Conservation (phyloP, 2,888 invertebrate genomes). For the Poecilus cupreus region DNA sequence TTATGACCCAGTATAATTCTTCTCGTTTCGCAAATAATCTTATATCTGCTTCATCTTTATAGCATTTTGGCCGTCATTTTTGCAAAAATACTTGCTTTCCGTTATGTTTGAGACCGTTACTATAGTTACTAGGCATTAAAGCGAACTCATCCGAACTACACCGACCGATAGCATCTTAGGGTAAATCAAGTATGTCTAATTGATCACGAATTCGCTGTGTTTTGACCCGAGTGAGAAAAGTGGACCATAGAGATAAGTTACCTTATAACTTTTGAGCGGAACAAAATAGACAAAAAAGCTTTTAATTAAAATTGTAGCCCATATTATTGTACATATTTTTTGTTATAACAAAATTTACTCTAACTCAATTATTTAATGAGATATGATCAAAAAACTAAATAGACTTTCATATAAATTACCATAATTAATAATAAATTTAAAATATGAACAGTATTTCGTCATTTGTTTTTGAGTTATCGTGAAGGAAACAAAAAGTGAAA, state of each 20-base stretch:
- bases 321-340: too few species aligned
- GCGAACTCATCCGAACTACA: neutral
- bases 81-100: constrained; percentile 2
- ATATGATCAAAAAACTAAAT: too few species aligned
- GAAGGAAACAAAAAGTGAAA: too few species aligned
- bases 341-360: too few species aligned
- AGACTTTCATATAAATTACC: too few species aligned
- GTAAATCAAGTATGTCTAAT: constrained; percentile 43
- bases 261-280: neutral
- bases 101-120: constrained; percentile 26
- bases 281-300: too few species aligned
- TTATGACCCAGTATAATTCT: neutral
- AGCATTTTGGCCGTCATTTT: neutral
- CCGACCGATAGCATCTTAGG: constrained; percentile 19
- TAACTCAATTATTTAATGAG: too few species aligned
- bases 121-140: constrained; percentile 13
- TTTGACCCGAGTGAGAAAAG: neutral
- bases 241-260: neutral
- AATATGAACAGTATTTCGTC: too few species aligned
- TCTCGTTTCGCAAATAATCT: neutral
- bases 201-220: constrained; percentile 21
- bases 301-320: too few species aligned
- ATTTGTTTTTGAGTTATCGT: too few species aligned
- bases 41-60: constrained; percentile 7
- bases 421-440: too few species aligned